Evolutionary conservation across 2,888 invertebrate genomes (phyloP), one percentile per base, ranked within the genome.

Genomic region (Pelosia muscerda): DNA sequence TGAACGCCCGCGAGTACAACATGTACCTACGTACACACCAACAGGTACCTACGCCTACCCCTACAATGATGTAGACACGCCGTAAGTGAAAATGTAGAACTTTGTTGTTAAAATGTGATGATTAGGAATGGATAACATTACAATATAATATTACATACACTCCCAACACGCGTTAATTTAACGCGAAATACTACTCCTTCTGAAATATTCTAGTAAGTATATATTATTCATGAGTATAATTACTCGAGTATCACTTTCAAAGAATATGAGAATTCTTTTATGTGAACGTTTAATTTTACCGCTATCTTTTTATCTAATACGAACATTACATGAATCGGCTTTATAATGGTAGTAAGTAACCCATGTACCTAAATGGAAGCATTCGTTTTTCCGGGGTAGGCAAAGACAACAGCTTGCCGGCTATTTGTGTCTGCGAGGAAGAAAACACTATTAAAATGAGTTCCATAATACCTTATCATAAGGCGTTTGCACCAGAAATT

Each of bases 71-170:
- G 68, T 79, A 74, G 65, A 72, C 71, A 73, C 72, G 78, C 78
- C 74, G 68, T 74, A 79, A 74, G 65, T 81, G 84, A 81, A 81
- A 84, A 84, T 79, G 79, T 82, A 83, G 77, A 85, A 78, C 79
- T 83, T 82, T 88, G 88, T 81, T 86, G 87, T 86, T 86, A 84
- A 86, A 87, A 85, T 81, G 84, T 81, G 84, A 88, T 88, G 85
- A 88, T 86, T 88, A 87, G 81, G 80, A 86, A 81, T 73, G 84
- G 86, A 78, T 87, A 71, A 71, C 63, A 78, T 87, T 87, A 87
- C 86, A 65, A 74, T 82, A 85, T 83, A 72, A 66, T 34, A 66
- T 81, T 79, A 73, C 81, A 85, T 85, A 82, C 78, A 82, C 75
- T 76, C 63, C 66, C 65, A 75, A 73, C 73, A 79, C 75, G 77